Evolutionary conservation across 2,113 vertebrate species (phyloP).

Genomic region (Chamaetylas fuelleborni): DNA sequence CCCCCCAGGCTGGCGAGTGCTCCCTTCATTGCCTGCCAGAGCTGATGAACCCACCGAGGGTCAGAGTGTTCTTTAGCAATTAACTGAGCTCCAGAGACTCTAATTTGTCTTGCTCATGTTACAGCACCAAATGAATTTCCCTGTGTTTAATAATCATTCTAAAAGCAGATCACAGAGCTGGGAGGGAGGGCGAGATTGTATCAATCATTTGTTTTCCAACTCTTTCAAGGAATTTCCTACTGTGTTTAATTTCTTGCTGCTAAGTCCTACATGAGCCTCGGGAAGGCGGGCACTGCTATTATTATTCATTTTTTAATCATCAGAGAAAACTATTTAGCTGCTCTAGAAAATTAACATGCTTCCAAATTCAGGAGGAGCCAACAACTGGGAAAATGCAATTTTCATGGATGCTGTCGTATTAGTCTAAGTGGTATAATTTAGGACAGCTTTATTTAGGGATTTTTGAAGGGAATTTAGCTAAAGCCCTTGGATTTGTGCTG

Average conservation of each 20-base stretch:
- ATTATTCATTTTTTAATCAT: slow-evolving; percentile 53
- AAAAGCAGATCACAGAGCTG: slow-evolving; percentile 56
- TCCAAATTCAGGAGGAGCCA: slow-evolving; percentile 47
- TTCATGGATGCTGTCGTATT: neutral
- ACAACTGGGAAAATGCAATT: slow-evolving; percentile 49
- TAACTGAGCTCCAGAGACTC: slow-evolving; percentile 57
- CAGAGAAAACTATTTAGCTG: slow-evolving; percentile 49
- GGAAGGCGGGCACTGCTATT: slow-evolving; percentile 27
- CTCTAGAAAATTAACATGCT: slow-evolving; percentile 44
- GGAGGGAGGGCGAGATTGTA: slow-evolving; percentile 47
- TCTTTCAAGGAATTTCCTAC: slow-evolving; percentile 66
- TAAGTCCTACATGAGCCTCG: slow-evolving; percentile 34
- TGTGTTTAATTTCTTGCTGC: slow-evolving; percentile 61
- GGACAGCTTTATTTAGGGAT: neutral
- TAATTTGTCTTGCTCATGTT: slow-evolving; percentile 61
- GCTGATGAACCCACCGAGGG: slow-evolving; percentile 43
- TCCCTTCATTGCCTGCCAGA: slow-evolving; percentile 18
- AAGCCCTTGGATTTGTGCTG: neutral
- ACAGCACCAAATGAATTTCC: slow-evolving; percentile 62
- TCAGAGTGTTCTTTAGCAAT: slow-evolving; percentile 60
- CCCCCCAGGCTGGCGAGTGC: fast-evolving
- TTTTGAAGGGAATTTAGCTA: neutral
- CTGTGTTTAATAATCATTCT: slow-evolving; percentile 61
- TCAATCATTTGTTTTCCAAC: slow-evolving; percentile 62
- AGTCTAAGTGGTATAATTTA: slow-evolving; percentile 19